phyloP scores from a whole-genome alignment of 2,797 vertebrate species.

The Clarias platycephalus region DNA sequence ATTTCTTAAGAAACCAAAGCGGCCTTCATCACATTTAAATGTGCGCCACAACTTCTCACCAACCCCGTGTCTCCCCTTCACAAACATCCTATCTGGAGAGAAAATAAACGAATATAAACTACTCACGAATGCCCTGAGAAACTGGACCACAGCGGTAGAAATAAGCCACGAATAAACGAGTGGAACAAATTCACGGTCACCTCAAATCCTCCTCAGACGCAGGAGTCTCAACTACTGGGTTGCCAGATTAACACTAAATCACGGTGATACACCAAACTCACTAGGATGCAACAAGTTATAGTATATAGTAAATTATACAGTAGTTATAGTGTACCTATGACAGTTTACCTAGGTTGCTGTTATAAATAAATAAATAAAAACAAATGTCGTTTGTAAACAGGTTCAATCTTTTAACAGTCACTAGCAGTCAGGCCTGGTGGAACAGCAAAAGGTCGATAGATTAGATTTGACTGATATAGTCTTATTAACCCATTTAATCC shows the following conservation, averaged over 20 bases:
- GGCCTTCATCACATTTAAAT: background rate
- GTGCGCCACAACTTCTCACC: background rate
- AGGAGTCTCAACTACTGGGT: background rate
- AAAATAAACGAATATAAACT: conserved; percentile 32
- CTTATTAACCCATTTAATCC: background rate
- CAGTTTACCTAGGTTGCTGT: background rate
- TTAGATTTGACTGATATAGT: background rate
- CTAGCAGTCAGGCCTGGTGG: background rate
- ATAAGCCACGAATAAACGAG: background rate
- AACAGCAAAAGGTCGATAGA: background rate
- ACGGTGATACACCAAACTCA: background rate
- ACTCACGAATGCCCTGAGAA: conserved; percentile 64
- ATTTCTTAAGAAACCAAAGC: background rate
- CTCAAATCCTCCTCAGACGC: background rate
- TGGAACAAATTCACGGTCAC: background rate
- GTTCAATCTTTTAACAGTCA: background rate
- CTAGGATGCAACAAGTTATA: background rate
- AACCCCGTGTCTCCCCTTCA: background rate
- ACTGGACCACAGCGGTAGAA: conserved; percentile 36
- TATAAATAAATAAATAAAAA: background rate
- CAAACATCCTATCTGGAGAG: background rate
- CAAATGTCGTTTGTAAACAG: background rate
- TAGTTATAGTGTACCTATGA: too few species aligned
- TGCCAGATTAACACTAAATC: conserved; percentile 5
- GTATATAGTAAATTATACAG: too few species aligned